A percentile compares a stretch with the other conserved stretches of the same genome.
Conservation (phyloP, 2,888 invertebrate genomes). For the Mayetiola destructor region DNA sequence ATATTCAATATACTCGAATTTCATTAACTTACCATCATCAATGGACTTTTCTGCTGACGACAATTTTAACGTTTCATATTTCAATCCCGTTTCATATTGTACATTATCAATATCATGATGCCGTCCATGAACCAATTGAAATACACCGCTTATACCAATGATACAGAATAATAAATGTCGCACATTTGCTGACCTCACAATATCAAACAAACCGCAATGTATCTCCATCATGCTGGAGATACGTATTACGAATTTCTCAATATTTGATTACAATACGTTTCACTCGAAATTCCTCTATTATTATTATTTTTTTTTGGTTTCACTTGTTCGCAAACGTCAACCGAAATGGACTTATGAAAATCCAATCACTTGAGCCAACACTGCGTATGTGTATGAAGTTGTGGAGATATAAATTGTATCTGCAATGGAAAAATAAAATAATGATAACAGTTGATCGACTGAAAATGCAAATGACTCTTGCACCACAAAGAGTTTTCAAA, state of each 20-base stretch:
- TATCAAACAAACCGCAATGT: not conserved
- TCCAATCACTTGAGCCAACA: too few relatives aligned
- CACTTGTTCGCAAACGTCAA: too few relatives aligned
- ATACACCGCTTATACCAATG: constrained; percentile 3
- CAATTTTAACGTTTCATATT: not conserved
- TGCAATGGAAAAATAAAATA: too few relatives aligned
- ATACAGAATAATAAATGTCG: not conserved
- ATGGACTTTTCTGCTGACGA: constrained; percentile 2
- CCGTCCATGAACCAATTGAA: constrained; percentile 15
- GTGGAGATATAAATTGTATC: too few relatives aligned
- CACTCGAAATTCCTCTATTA: too few relatives aligned
- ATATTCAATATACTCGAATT: too few relatives aligned
- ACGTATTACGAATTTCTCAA: constrained; percentile 2
- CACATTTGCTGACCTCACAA: constrained; percentile 10
- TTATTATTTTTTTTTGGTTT: too few relatives aligned
- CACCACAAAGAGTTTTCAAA: too few relatives aligned
- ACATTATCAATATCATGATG: constrained; percentile 15
- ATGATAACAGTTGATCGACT: too few relatives aligned
- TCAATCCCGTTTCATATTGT: constrained; percentile 1
- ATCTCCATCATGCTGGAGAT: constrained; percentile 10
- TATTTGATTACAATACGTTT: constrained; percentile 4
- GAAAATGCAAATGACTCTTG: too few relatives aligned
- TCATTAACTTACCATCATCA: constrained; percentile 7
- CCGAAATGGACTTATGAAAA: too few relatives aligned
- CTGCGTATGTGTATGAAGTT: too few relatives aligned